These are phyloP conservation scores for Eptesicus fuscus DNA, from an alignment of 2,113 vertebrate species.

Conservation along the genomic window DNA sequence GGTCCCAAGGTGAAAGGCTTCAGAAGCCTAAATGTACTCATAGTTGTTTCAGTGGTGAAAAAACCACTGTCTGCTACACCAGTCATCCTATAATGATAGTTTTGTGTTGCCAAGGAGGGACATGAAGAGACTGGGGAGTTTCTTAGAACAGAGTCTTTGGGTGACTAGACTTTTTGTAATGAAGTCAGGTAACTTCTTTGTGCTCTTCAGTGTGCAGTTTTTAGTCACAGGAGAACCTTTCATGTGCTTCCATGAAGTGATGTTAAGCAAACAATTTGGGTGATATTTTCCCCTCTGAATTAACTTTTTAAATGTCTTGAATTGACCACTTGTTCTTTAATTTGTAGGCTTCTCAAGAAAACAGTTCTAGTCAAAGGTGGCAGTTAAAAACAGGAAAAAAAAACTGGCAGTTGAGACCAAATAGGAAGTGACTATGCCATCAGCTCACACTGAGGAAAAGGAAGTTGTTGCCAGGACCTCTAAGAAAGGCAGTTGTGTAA, in stretches of 20 bases:
- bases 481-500: slow-evolving; percentile 77
- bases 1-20: neutral
- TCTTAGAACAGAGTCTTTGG: slow-evolving; percentile 1
- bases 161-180: slow-evolving; percentile 37
- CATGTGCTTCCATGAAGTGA: slow-evolving; percentile 30
- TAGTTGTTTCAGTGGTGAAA: neutral
- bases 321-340: slow-evolving; percentile 59
- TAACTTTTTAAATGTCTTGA: slow-evolving; percentile 37
- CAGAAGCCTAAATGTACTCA: neutral
- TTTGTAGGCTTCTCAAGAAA: slow-evolving; percentile 30
- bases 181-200: slow-evolving; percentile 35
- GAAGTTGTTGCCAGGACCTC: slow-evolving; percentile 77
- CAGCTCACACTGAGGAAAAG: slow-evolving; percentile 68
- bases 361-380: slow-evolving; percentile 59
- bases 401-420: slow-evolving; percentile 75
- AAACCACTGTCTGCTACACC: neutral
- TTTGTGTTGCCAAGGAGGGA: neutral
- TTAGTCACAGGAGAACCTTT: slow-evolving; percentile 39
- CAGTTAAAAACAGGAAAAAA: slow-evolving; percentile 69
- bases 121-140: neutral
- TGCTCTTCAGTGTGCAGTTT: neutral
- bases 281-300: neutral
- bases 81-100: neutral
- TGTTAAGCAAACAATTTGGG: neutral
- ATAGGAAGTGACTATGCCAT: slow-evolving; percentile 78